Conservation (phyloP, 1,140 invertebrate genomes). For the Drosophila neocordata region DNA sequence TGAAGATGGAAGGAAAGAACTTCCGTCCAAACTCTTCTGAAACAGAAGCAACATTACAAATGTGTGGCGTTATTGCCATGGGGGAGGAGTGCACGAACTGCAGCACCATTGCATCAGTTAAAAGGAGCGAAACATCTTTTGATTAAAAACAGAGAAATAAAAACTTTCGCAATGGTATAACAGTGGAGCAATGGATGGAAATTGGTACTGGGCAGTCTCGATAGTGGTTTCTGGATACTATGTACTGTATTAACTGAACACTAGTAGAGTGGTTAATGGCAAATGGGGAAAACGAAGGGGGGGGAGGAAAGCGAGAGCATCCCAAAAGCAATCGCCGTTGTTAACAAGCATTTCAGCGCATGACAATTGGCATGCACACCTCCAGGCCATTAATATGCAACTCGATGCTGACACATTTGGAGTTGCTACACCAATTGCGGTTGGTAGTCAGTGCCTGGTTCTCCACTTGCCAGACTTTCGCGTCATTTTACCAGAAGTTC, state of each 20-base stretch:
- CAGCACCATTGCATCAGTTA: constrained; percentile 32
- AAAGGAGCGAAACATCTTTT: constrained; percentile 44
- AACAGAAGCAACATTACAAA: constrained; percentile 81
- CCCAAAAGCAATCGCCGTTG: constrained; percentile 76
- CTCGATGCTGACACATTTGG: constrained; percentile 63
- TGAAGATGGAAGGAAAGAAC: constrained; percentile 18
- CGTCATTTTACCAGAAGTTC: constrained; percentile 57
- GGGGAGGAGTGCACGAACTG: constrained; percentile 63
- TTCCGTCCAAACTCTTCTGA: constrained; percentile 46
- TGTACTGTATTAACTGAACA: not conserved
- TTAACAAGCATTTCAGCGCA: constrained; percentile 81
- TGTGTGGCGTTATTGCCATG: constrained; percentile 80
- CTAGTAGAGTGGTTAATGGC: not conserved
- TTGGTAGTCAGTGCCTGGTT: constrained; percentile 1
- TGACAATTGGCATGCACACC: constrained; percentile 81
- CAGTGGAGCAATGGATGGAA: not conserved
- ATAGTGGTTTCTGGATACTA: not conserved
- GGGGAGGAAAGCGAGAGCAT: not conserved
- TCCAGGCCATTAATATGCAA: constrained; percentile 74
- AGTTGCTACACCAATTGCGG: constrained; percentile 28
- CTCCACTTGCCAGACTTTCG: constrained; percentile 21
- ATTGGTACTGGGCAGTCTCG: constrained; percentile 5
- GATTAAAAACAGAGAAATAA: constrained; percentile 62
- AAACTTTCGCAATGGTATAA: constrained; percentile 39
- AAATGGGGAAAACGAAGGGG: not conserved